Percentiles rank a stretch among this genome's conserved stretches.
These are phyloP conservation scores for Diogma glabrata DNA, from an alignment of 2,888 invertebrate genomes.

Conservation along the genomic window DNA sequence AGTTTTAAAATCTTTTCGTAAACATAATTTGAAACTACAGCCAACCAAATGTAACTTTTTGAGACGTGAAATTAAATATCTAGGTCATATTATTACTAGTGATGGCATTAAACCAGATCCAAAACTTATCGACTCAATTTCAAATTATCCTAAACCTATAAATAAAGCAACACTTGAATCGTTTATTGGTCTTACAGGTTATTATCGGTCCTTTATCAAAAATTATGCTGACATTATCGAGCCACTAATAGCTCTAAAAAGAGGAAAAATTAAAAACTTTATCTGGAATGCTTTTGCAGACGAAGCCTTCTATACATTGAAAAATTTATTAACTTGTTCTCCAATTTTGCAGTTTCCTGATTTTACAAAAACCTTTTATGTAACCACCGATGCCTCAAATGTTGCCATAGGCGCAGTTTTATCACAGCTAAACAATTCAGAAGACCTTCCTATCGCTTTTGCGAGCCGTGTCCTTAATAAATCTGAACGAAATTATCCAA, in stretches of 20 bases:
- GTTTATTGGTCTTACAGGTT: neutral
- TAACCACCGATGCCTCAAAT: slow-evolving; percentile 2
- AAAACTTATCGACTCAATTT: neutral
- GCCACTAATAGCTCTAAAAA: neutral
- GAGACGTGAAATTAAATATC: neutral
- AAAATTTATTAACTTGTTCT: neutral
- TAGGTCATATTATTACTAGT: neutral
- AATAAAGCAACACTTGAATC: neutral
- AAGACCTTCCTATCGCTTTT: slow-evolving; percentile 3
- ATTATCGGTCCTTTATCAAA: neutral
- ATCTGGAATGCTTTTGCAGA: slow-evolving; percentile 1
- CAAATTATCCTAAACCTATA: neutral
- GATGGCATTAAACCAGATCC: neutral
- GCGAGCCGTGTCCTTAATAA: neutral
- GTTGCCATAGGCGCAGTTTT: slow-evolving; percentile 1
- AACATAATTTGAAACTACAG: neutral
- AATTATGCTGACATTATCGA: neutral
- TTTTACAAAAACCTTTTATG: neutral
- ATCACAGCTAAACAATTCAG: slow-evolving; percentile 7
- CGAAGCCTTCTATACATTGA: neutral
- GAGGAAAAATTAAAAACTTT: neutral
- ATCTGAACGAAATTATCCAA: slow-evolving; percentile 5
- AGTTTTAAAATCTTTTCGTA: neutral
- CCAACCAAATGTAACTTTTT: neutral
- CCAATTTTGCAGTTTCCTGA: slow-evolving; percentile 4